phyloP scores from a whole-genome alignment of 2,113 vertebrate genomes.

The Gopherus flavomarginatus region DNA sequence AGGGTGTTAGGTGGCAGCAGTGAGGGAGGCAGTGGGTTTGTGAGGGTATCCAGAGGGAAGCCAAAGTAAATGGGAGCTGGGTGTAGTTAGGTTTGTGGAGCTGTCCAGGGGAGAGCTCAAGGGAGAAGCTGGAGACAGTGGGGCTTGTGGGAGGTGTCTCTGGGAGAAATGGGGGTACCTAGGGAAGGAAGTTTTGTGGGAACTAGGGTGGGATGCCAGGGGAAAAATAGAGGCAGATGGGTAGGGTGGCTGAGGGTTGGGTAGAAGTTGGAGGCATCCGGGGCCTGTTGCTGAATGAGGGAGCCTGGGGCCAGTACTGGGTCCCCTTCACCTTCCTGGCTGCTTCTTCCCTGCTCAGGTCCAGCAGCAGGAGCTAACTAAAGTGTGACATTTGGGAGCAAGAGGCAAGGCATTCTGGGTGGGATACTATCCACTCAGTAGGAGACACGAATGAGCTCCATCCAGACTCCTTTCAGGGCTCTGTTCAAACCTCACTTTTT shows the following conservation, averaged over 20 bases:
- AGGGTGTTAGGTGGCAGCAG: fast-evolving
- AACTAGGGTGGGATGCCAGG: neutral
- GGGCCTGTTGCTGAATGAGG: neutral
- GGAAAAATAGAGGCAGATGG: neutral
- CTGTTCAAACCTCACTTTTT: neutral
- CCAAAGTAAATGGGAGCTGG: neutral
- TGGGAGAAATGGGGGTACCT: no score
- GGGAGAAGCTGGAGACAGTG: neutral
- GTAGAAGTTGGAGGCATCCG: neutral
- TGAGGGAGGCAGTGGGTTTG: neutral
- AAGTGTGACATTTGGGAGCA: neutral
- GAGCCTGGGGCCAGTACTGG: neutral
- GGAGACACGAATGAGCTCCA: neutral
- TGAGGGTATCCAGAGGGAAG: neutral
- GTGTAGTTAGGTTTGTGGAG: neutral
- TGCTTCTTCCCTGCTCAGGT: neutral
- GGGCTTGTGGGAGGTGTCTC: no score
- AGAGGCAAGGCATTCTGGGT: neutral
- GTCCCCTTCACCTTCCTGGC: neutral
- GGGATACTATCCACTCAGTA: neutral
- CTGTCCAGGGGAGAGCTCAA: neutral
- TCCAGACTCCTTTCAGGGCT: neutral
- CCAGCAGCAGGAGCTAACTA: neutral
- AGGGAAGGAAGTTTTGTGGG: no score
- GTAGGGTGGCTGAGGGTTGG: neutral